Base-by-base conservation (phyloP, 1,140 invertebrate genomes). In the Tetragonula clypearis region DNA sequence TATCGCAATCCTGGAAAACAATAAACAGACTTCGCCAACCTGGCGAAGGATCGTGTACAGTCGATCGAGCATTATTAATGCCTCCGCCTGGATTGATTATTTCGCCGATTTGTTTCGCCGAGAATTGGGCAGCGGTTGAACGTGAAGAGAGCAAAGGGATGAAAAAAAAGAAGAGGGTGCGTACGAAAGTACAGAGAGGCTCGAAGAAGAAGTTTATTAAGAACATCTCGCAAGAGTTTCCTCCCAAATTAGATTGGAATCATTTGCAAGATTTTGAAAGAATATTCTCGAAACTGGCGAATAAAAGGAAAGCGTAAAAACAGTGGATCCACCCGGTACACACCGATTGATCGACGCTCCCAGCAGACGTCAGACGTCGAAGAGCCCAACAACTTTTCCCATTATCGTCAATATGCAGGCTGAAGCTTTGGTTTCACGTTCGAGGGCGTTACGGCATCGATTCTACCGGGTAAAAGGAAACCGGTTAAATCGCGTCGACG, bases 401-500 rank as follows among this genome's bases (percentile, higher is more conserved):
- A 94, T 94, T 93, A 94, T 88, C 89, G 90, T 90, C 92, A 93
- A 93, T 93, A 93, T 93, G 92, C 92, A 92, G 91, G 87, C 88
- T 88, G 78, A 79, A 86, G 84, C 88, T 86, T 89, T 86, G 88
- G 86, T 89, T 85, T 85, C 88, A 80, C 86, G 86, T 90, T 86
- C 74, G 82, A 84, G 75, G 79, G 82, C 69, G 82, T 58, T 79
- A 69, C 86, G 86, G 79, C 86, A 79, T 90, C 85, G 88, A 81
- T 90, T 86, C 87, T 76, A 84, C 82, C 8, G 41, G 89, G 92
- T 92, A 91, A 91, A 92, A 92, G 91, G 91, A 92, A 92, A 93
- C 93, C 92, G 93, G 93, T 93, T 94, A 94, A 94, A 94, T 94
- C 93, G 93, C 91, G 88, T 92, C 90, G 89, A 86, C 90, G 91